Base-by-base conservation (phyloP, 2,888 invertebrate genomes). In the Micoletzkya japonica region DNA sequence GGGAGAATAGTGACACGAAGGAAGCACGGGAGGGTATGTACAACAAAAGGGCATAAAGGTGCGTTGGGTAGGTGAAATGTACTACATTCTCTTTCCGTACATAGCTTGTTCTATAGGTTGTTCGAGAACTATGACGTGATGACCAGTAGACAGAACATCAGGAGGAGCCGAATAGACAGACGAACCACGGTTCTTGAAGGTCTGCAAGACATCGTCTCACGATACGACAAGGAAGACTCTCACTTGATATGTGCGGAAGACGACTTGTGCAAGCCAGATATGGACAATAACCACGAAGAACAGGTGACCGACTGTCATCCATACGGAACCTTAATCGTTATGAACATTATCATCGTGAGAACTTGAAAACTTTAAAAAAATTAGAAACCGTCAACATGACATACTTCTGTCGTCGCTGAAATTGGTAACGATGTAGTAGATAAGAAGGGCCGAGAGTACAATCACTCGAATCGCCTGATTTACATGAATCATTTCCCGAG, bases 21-120 rank as follows among this genome's bases (percentile, higher is more conserved):
- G 44, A 44, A 14, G 44, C 44, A 44, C n/a, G n/a, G n/a, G n/a
- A n/a, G n/a, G n/a, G n/a, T n/a, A n/a, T n/a, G 20, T 14, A 44
- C 44, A 44, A 44, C 20, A 10, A 44, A 44, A 44, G 10, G 20
- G 44, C 10, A 44, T 14, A 44, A 44, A 20, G 10, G 44, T 44
- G 10, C 10, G 20, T 20, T 14, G 20, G 10, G 10, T 44, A 44
- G 10, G 44, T 14, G 10, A 20, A 20, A 10, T 44, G 44, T 44
- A 44, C 44, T 54, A 50, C 1, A 69, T 26, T 58, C 76, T 79
- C 59, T 78, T 79, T 54, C 79, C 79, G 26, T 79, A 79, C 77
- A 79, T 79, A 7, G 79, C 79, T 60, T 79, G 73, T 57, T 79
- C 79, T 14, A 79, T 78, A 4, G 79, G 79, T 64, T 79, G 79